phyloP scores from a whole-genome alignment of 2,888 invertebrate species.

The Proisotoma minuta region DNA sequence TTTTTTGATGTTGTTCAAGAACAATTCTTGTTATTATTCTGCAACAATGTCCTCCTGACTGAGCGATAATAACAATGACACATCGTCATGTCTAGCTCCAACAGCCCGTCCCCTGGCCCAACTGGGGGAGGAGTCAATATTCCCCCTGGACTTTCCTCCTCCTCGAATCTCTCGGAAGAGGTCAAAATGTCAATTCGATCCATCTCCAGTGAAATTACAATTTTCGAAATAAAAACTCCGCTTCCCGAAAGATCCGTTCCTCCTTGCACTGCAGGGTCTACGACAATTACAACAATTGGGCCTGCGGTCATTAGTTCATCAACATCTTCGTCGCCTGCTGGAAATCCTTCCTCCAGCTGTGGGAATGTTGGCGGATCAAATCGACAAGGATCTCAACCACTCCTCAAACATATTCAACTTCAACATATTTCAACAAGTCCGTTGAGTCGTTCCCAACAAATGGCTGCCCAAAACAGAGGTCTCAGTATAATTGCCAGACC shows the following conservation, averaged over 20 bases:
- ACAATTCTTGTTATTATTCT: no score
- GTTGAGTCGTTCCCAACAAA: conserved; percentile 11
- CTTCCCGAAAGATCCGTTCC: conserved; percentile 34
- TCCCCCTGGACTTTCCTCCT: conserved; percentile 23
- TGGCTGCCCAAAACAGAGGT: conserved; percentile 11
- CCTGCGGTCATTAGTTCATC: not conserved
- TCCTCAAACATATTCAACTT: conserved; percentile 32
- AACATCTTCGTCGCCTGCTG: not conserved
- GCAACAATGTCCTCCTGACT: no score
- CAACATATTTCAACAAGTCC: conserved; percentile 32
- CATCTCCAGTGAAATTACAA: conserved; percentile 46
- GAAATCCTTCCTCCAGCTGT: not conserved
- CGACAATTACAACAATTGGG: conserved; percentile 37
- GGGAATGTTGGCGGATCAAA: conserved; percentile 7
- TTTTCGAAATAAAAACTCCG: conserved; percentile 45
- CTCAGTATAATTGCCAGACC: conserved; percentile 13
- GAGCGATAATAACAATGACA: no score
- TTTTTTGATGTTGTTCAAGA: no score
- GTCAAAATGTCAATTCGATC: conserved; percentile 46
- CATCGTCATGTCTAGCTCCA: no score
- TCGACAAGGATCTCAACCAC: conserved; percentile 19
- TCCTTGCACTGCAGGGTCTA: conserved; percentile 35
- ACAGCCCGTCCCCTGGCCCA: no score
- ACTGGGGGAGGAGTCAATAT: not conserved
- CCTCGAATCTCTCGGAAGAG: conserved; percentile 37